A percentile compares a stretch with the other conserved stretches of the same genome.
Evolutionary conservation across 2,113 vertebrate genomes (phyloP).

Genomic region (Peromyscus maniculatus): DNA sequence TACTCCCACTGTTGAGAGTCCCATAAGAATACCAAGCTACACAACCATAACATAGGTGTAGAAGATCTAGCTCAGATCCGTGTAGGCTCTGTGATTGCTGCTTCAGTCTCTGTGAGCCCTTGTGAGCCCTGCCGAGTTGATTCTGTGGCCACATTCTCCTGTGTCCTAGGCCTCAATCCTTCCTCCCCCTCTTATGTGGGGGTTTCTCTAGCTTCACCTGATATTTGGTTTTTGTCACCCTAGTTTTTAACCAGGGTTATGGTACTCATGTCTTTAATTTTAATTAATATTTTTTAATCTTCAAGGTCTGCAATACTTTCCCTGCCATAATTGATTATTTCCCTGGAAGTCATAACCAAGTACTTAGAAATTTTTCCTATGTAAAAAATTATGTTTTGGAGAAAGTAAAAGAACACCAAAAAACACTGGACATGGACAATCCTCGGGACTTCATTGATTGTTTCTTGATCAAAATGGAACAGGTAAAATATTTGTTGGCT

Average conservation of each 20-base stretch:
- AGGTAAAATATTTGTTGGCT: constrained; percentile 84
- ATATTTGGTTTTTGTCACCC: neutral
- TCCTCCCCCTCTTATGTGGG: neutral
- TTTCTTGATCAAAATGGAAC: constrained; percentile 87
- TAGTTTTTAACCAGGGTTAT: neutral
- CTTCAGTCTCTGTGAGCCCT: too few species aligned
- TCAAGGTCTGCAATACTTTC: constrained; percentile 89
- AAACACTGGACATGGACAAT: constrained; percentile 82
- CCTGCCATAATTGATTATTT: constrained; percentile 86
- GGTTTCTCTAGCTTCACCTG: neutral
- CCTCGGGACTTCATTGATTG: constrained; percentile 90
- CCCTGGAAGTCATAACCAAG: constrained; percentile 85
- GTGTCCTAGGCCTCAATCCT: neutral
- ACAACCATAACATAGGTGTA: neutral
- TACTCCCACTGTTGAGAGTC: neutral
- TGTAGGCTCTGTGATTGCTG: neutral
- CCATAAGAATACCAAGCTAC: neutral
- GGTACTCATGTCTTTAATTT: neutral
- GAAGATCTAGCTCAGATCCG: neutral
- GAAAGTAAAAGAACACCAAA: constrained; percentile 86
- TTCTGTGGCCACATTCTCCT: neutral
- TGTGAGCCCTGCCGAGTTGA: neutral
- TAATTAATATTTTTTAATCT: neutral
- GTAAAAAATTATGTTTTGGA: constrained; percentile 81
- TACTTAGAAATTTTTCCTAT: neutral